Evolutionary conservation across 2,113 vertebrate genomes (phyloP).

Genomic region (Platycercus adscitus): DNA sequence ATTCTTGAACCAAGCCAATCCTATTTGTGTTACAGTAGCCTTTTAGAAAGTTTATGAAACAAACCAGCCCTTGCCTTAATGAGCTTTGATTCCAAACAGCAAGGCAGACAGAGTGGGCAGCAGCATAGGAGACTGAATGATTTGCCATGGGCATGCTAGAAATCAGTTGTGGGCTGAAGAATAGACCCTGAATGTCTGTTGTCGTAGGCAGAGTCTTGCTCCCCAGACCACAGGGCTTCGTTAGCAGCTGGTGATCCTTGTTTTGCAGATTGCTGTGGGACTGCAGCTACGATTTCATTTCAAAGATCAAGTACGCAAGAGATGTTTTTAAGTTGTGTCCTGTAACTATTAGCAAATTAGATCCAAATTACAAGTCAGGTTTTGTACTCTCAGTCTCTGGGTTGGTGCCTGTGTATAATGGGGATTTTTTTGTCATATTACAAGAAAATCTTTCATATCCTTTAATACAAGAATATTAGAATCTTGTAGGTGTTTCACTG

Average conservation of each 20-base stretch:
- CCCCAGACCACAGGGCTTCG: not conserved
- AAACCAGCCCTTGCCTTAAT: not conserved
- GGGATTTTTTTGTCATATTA: not conserved
- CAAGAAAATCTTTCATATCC: not conserved
- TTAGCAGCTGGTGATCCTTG: not conserved
- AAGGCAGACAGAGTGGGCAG: not conserved
- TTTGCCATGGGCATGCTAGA: not conserved
- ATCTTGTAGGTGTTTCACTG: not conserved
- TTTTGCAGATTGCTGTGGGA: not conserved
- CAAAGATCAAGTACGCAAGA: not conserved
- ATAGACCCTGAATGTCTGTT: not conserved
- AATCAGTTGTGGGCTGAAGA: not conserved
- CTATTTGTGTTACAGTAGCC: not conserved
- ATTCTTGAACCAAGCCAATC: not conserved
- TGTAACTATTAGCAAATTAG: not conserved
- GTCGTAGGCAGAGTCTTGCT: not conserved
- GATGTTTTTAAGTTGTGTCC: not conserved
- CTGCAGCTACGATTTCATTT: not conserved
- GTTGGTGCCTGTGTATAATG: not conserved
- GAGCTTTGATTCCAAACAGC: not conserved
- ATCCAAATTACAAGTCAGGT: not conserved
- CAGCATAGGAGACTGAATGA: fast-evolving
- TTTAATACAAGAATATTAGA: not conserved
- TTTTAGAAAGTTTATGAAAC: not conserved
- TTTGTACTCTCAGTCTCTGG: not conserved